Evolutionary conservation across 2,888 invertebrate genomes (phyloP), one percentile per base, ranked within the genome.

Genomic region (Hylaea fasciaria): DNA sequence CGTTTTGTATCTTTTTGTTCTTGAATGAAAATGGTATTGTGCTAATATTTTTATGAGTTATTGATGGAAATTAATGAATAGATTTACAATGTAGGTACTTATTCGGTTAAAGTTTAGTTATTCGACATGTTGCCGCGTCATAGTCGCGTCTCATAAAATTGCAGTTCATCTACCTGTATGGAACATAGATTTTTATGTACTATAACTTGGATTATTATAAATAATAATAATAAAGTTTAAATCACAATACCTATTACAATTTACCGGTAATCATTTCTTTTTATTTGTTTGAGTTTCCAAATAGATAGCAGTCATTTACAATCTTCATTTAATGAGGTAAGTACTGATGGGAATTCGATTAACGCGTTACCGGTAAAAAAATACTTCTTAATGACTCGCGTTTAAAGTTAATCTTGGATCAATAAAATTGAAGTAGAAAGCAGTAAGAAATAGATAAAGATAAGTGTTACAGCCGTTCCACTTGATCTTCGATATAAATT

Each of bases 1-100:
- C 79, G 80, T 78, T 81, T 79, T 81, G 77, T 77, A 75, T 75
- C 73, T 69, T 74, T 74, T 75, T 65, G 59, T 63, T 59, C 62
- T 64, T 46, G 44, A 47, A 62, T 57, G 58, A 52, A 65, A 60
- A 61, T 57, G 64, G 43, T 47, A 44, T 46, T 35, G 43, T 47
- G 14, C 9, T 44, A 39, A 12, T 51, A 45, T 59, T 43, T 40
- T 50, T 49, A 49, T 40, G 7, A 2, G 13, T 47, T 47, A 16
- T 14, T 47, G 16, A 35, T 47, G 11, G 16, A 4, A 32, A 28
- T 22, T 37, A 12, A 32, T 7, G 9, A 8, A 0, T 32, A 32
- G 9, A 28, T 7, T 28, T 7, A 28, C 28, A 28, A 7, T n/a
- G n/a, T n/a, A n/a, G n/a, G n/a, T n/a, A n/a, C n/a, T n/a, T n/a